A percentile compares a stretch with the other conserved stretches of the same genome.
Conservation (phyloP, 1,140 invertebrate genomes). For the Drosophila sp. region DNA sequence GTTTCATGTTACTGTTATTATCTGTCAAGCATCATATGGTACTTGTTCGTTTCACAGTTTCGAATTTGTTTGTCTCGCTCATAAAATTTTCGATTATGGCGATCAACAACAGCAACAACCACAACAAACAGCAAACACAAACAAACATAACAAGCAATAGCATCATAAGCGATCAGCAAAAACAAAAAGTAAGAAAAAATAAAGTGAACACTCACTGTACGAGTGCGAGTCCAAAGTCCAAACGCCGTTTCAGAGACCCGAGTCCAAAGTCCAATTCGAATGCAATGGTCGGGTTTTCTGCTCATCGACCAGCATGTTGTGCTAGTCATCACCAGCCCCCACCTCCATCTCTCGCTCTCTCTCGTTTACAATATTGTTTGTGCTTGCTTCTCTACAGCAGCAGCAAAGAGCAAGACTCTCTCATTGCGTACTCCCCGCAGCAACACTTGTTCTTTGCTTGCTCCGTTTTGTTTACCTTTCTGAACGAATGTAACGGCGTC, state of each 20-base stretch:
- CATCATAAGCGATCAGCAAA: conserved; percentile 32
- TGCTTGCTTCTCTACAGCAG: conserved; percentile 26
- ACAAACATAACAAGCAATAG: conserved; percentile 51
- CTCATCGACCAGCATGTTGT: conserved; percentile 51
- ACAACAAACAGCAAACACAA: conserved; percentile 44
- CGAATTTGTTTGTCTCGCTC: conserved; percentile 39
- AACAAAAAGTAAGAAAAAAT: conserved; percentile 50
- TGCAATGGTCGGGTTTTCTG: conserved; percentile 76
- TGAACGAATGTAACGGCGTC: conserved; percentile 34
- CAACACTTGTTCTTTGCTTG: conserved; percentile 37
- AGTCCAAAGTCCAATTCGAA: conserved; percentile 74
- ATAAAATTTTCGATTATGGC: conserved; percentile 45
- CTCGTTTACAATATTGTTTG: conserved; percentile 46
- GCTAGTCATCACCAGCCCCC: conserved; percentile 34
- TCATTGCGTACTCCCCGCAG: conserved; percentile 2
- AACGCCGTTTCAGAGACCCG: conserved; percentile 77
- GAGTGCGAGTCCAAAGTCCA: conserved; percentile 85
- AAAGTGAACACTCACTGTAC: conserved; percentile 58
- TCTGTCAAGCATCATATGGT: conserved; percentile 33
- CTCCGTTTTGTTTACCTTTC: conserved; percentile 68
- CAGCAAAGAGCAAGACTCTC: conserved; percentile 34
- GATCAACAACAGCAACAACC: conserved; percentile 26
- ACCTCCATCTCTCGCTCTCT: conserved; percentile 6
- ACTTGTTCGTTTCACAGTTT: conserved; percentile 35
- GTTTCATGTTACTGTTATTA: conserved; percentile 57